Base-by-base conservation (phyloP, 2,888 invertebrate genomes). In the Lasiommata megera region DNA sequence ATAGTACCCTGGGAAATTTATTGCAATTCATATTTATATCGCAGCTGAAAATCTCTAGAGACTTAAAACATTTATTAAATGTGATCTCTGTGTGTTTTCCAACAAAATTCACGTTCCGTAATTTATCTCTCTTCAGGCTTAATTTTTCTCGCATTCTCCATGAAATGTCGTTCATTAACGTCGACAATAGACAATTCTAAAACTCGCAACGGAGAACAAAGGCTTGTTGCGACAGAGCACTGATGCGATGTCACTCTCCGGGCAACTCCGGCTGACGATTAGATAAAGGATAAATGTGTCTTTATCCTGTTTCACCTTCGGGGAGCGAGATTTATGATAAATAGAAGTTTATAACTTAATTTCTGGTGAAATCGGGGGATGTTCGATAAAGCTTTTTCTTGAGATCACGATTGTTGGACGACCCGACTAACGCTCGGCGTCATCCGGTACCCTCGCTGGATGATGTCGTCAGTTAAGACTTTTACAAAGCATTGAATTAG, bases 131-230 rank as follows among this genome's bases (percentile, higher is more conserved):
- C 16, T 51, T 29, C 51, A 38, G 11, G 51, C 16, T 40, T 51
- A 51, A 51, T 51, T 38, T 51, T 51, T 51, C 40, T 51, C 51
- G 51, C 51, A 51, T 51, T 51, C 40, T 52, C 56, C 31, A 37
- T 52, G 46, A 57, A 56, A 57, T 52, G 56, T 52, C 52, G 38
- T 57, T 57, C 56, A 57, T 57, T 57, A 57, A 51, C 46, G 52
- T 17, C 40, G 46, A 57, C 56, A 57, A 57, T 57, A 52, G 52
- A 57, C 52, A 46, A 52, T 46, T 52, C 38, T 57, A 57, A 57
- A 52, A 52, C 52, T 44, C 50, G 44, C 36, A 50, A 37, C 37
- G 28, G 44, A 38, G 56, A 51, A 56, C 56, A 56, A 56, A 50
- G 31, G 56, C 43, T 44, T 44, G 46, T 51, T 56, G 44, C 38